These are phyloP conservation scores for Platyrinchus mystaceus DNA, from an alignment of 2,797 vertebrate genomes.

Conservation along the genomic window DNA sequence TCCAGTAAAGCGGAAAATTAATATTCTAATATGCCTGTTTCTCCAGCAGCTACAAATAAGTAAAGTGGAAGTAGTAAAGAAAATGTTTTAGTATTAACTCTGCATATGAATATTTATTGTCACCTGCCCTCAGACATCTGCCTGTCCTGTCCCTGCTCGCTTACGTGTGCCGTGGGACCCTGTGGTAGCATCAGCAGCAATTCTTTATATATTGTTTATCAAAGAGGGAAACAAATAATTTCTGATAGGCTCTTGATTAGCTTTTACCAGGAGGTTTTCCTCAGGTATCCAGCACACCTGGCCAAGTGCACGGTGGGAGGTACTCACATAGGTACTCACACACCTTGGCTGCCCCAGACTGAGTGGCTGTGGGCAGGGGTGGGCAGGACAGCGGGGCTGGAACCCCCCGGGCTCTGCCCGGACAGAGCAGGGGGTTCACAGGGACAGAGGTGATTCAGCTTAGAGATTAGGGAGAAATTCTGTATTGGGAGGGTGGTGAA, in stretches of 20 bases:
- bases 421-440: not conserved
- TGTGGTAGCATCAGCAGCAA: not conserved
- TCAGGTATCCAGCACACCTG: not conserved
- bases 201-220: not conserved
- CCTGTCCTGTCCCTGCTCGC: not conserved
- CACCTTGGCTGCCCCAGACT: rapidly evolving
- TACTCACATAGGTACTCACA: not conserved
- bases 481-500: not conserved
- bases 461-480: not conserved
- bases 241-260: not conserved
- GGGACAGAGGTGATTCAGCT: too few relatives aligned
- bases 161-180: not conserved
- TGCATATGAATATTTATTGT: conserved; percentile 72
- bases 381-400: not conserved
- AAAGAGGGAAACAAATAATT: not conserved
- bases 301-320: not conserved
- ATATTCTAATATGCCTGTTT: conserved; percentile 81
- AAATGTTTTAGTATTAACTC: conserved; percentile 61
- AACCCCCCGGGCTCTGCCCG: rapidly evolving
- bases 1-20: conserved; percentile 86
- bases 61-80: conserved; percentile 68
- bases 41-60: conserved; percentile 72
- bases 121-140: conserved; percentile 18
- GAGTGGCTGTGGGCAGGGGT: rapidly evolving
- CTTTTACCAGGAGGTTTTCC: not conserved